Percentiles rank a stretch among this genome's conserved stretches.
These are phyloP conservation scores for Tarsius wallacei DNA, from an alignment of 2,797 vertebrate species.

Conservation along the genomic window DNA sequence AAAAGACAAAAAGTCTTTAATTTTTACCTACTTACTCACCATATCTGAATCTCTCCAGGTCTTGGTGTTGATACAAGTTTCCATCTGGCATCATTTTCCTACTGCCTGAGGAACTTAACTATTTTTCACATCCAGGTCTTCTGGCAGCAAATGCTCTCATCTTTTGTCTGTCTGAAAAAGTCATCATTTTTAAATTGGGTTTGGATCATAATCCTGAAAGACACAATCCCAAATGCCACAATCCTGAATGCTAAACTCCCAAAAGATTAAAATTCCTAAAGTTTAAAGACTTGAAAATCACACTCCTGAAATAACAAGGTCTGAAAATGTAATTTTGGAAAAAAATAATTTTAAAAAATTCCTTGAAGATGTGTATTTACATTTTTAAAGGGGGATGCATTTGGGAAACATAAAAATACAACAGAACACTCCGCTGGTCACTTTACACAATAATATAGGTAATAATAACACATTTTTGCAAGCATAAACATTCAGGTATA, in stretches of 20 bases:
- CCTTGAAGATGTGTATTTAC: background rate
- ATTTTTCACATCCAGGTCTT: slow-evolving; percentile 18
- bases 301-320: background rate
- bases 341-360: background rate
- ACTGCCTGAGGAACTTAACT: background rate
- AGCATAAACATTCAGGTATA: background rate
- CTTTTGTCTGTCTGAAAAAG: slow-evolving; percentile 72
- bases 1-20: background rate
- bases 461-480: background rate
- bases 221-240: background rate
- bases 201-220: background rate
- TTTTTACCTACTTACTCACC: slow-evolving; percentile 56
- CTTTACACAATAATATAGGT: background rate
- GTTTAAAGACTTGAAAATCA: background rate
- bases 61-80: slow-evolving; percentile 62
- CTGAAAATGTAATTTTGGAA: background rate
- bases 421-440: background rate
- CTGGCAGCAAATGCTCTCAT: slow-evolving; percentile 41
- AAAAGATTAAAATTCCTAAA: background rate
- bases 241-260: background rate
- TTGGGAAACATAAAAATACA: background rate
- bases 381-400: background rate
- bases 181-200: slow-evolving; percentile 41
- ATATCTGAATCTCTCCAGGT: slow-evolving; percentile 6
- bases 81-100: slow-evolving; percentile 58